These are phyloP conservation scores for Piaya cayana DNA, from an alignment of 2,113 vertebrate species.

Conservation along the genomic window DNA sequence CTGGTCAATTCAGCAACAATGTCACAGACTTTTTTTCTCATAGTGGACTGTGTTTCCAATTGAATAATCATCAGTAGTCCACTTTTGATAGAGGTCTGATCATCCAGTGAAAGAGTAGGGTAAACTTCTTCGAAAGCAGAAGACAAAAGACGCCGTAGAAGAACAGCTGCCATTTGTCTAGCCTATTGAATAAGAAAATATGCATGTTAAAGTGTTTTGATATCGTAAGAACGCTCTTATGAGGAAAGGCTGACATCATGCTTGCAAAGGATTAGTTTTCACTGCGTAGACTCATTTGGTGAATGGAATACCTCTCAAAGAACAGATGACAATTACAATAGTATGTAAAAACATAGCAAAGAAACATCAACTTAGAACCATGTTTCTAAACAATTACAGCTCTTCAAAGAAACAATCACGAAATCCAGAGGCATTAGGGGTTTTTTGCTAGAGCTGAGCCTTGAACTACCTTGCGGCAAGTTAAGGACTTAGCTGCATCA, in stretches of 20 bases:
- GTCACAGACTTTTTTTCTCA: conserved; percentile 96
- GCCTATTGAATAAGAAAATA: conserved; percentile 74
- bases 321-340: not conserved
- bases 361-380: not conserved
- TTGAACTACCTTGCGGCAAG: not conserved
- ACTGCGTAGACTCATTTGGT: not conserved
- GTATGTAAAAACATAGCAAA: not conserved
- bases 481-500: not conserved
- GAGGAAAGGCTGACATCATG: not conserved
- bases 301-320: not conserved
- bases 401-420: not conserved
- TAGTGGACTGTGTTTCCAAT: conserved; percentile 85
- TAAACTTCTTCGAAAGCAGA: conserved; percentile 97
- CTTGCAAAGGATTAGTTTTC: not conserved
- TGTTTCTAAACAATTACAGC: not conserved
- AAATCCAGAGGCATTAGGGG: not conserved
- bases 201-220: not conserved
- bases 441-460: not conserved
- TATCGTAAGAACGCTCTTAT: not conserved
- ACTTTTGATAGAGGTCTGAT: conserved; percentile 91
- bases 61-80: conserved; percentile 92
- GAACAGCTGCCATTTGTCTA: conserved; percentile 96
- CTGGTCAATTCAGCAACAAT: conserved; percentile 94
- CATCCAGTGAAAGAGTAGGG: conserved; percentile 85
- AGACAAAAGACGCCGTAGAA: conserved; percentile 92